Evolutionary conservation across 2,888 invertebrate species (phyloP), one percentile per base, ranked within the genome.

Genomic region (Frankliniella intonsa): DNA sequence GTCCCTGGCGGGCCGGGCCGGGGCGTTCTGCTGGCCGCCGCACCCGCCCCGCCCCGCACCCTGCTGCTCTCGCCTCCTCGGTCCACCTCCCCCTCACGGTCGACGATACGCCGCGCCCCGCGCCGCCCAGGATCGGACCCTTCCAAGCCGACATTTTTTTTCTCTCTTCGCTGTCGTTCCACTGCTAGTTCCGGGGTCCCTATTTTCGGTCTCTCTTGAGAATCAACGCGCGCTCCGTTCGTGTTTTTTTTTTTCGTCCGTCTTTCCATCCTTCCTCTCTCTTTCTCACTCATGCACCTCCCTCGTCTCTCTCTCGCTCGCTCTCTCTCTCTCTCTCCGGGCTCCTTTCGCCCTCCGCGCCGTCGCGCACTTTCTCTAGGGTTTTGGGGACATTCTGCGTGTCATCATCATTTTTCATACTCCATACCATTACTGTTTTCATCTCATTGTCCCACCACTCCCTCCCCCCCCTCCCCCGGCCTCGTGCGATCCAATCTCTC

Each of bases 351-450:
- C 82, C 83, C 83, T 82, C 84, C 82, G 80, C 38, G 38, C 38
- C 38, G 38, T 38, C 38, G 38, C 38, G 38, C 83, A 84, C 84
- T 84, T 86, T 86, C 81, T 76, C 69, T 76, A 25, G 69, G 85
- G 86, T 86, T 86, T 87, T 87, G 69, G 69, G 69, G 69, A 76
- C 69, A 76, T 76, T 76, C 69, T 82, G 76, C 80, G 82, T 84
- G 84, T 83, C 84, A 84, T 84, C 84, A 84, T 84, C 84, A 84
- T 84, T 84, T 84, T 84, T 84, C 84, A 84, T 83, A 81, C 83
- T 65, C 82, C 69, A 12, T 76, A 76, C 69, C 69, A 76, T 84
- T 83, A 83, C 84, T 83, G 82, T 82, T 82, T 82, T 83, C 84
- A 82, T 83, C 84, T 83, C 84, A 84, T 84, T 84, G 84, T 84